A percentile compares a stretch with the other conserved stretches of the same genome.
Conservation (phyloP, 2,888 invertebrate species). For the Byasa hedistus region DNA sequence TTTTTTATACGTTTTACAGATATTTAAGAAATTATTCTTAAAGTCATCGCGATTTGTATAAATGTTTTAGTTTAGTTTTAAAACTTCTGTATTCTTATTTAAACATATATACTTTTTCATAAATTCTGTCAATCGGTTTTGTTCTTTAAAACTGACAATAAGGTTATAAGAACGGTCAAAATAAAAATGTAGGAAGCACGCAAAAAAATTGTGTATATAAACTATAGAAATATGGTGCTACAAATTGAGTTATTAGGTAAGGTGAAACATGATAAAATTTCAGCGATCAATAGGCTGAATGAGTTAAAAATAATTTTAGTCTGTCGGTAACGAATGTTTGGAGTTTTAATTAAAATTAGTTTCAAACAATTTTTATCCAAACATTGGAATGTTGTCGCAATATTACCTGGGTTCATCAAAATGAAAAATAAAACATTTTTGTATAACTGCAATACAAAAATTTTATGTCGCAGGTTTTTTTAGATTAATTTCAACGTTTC, state of each 20-base stretch:
- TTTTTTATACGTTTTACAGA: slow-evolving; percentile 1
- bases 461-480: background rate
- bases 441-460: slow-evolving; percentile 9
- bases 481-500: slow-evolving; percentile 25
- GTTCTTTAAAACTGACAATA: background rate
- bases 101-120: no score
- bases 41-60: background rate
- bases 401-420: background rate
- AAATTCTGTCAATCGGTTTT: no score
- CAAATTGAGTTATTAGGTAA: slow-evolving; percentile 1
- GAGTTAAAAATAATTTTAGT: slow-evolving; percentile 6
- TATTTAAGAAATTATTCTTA: background rate
- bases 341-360: slow-evolving; percentile 14
- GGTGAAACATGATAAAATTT: background rate
- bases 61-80: background rate
- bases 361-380: slow-evolving; percentile 9
- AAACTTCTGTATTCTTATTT: background rate
- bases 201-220: background rate
- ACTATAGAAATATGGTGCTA: slow-evolving; percentile 8
- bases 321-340: slow-evolving; percentile 20
- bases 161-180: background rate
- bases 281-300: background rate
- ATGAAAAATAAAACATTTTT: background rate
- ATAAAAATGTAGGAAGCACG: background rate
- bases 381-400: slow-evolving; percentile 10